Evolutionary conservation across 2,113 vertebrate genomes (phyloP).

Genomic region (Barbus barbus): DNA sequence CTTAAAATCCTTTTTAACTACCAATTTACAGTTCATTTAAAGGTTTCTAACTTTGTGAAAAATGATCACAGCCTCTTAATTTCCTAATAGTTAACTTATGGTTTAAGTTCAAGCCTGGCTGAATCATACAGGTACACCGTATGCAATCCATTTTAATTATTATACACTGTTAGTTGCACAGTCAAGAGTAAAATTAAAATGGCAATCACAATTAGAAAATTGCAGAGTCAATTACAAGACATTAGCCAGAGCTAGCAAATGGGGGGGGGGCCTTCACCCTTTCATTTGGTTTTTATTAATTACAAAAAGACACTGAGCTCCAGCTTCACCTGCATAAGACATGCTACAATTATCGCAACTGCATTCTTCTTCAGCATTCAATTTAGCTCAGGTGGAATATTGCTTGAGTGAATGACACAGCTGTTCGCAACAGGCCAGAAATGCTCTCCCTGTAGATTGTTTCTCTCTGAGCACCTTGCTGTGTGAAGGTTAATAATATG

Average conservation of each 20-base stretch:
- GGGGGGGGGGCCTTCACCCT: conserved; percentile 33
- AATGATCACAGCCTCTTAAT: background rate
- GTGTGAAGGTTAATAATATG: conserved; percentile 76
- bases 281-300: conserved; percentile 59
- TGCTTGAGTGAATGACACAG: conserved; percentile 70
- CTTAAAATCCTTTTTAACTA: background rate
- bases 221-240: conserved; percentile 92
- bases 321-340: conserved; percentile 47
- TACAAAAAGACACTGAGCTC: conserved; percentile 54
- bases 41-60: conserved; percentile 14
- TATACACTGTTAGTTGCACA: conserved; percentile 85
- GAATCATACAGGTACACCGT: conserved; percentile 83
- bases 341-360: conserved; percentile 72
- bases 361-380: conserved; percentile 69
- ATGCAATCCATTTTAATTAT: conserved; percentile 97
- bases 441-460: conserved; percentile 45
- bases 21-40: background rate
- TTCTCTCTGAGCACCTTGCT: conserved; percentile 47
- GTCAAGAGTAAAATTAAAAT: conserved; percentile 97
- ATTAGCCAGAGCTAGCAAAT: conserved; percentile 78
- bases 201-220: conserved; percentile 97
- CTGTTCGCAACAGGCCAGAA: conserved; percentile 48
- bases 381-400: conserved; percentile 70
- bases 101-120: conserved; percentile 77
- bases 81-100: conserved; percentile 64